Base-by-base conservation (phyloP, 1,140 invertebrate species). In the Euwallacea similis region DNA sequence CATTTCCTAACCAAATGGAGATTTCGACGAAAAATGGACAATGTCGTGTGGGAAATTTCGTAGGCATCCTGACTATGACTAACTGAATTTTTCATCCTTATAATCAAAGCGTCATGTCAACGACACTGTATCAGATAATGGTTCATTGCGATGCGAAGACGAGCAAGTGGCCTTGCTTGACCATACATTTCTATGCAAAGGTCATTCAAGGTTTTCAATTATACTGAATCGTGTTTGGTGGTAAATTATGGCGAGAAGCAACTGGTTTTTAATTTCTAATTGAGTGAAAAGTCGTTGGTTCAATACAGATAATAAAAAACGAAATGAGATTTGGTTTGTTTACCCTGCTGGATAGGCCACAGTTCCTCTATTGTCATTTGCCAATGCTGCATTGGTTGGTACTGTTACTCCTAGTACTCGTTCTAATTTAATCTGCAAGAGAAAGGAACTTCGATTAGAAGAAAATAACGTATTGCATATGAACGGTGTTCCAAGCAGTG, bases 311-410 rank as follows among this genome's bases (percentile, higher is more conserved):
- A 1, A 33, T 33, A 33, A 33, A 33, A 33, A 33, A 33, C 1
- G 21, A 33, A 33, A 33, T 33, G 4, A 2, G 21, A 33, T 33
- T 33, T 2, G 21, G 21, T 33, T 33, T 15, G 89, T 91, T 93
- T 84, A 98, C 95, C 96, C 96, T 78, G 96, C 95, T 67, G 95
- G 94, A 88, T 98, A 98, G 8, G 95, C 95, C 73, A 98, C 89
- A 63, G 91, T 85, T 75, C 95, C 94, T 79, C 90, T 90, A 46
- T 90, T 89, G 81, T 97, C 93, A 83, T 91, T 93, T 83, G 93
- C 93, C 75, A 98, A 86, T 7, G 93, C 93, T 74, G 95, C 92
- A 87, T 97, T 97, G 80, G 89, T 94, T 78, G 89, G 89, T 44
- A 97, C 93, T 41, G 96, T 98, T 76, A 98, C 86, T 66, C 96